Evolutionary conservation across 2,888 invertebrate species (phyloP).

Genomic region (Ophion costatus): DNA sequence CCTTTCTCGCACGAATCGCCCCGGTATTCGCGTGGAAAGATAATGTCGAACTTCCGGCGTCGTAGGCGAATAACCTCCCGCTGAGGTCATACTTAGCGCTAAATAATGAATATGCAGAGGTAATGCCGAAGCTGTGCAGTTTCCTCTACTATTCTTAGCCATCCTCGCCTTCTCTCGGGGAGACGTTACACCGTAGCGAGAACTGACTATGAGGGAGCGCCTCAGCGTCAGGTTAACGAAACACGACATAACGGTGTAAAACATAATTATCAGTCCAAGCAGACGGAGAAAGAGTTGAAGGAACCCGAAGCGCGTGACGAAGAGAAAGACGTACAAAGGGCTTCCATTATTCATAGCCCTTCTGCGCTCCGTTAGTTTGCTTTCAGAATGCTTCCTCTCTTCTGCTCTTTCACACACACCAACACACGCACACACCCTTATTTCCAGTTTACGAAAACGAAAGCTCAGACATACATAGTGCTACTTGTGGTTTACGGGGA

Average conservation of each 20-base stretch:
- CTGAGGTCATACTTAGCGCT: constrained; percentile 76
- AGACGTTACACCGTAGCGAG: constrained; percentile 45
- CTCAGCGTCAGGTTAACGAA: constrained; percentile 78
- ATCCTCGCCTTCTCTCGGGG: constrained; percentile 19
- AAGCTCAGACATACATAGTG: constrained; percentile 35
- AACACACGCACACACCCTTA: not conserved
- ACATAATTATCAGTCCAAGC: constrained; percentile 80
- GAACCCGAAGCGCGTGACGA: constrained; percentile 59
- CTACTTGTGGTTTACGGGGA: constrained; percentile 17
- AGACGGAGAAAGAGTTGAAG: constrained; percentile 74
- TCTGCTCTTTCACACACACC: constrained; percentile 13
- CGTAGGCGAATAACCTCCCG: constrained; percentile 63
- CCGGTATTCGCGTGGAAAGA: constrained; percentile 65
- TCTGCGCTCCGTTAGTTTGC: constrained; percentile 76
- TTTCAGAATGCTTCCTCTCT: constrained; percentile 72
- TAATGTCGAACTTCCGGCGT: constrained; percentile 67
- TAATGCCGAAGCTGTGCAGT: constrained; percentile 72
- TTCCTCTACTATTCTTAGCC: constrained; percentile 13
- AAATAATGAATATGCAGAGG: constrained; percentile 80
- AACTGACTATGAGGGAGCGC: constrained; percentile 62
- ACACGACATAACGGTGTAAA: constrained; percentile 81
- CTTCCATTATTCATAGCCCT: constrained; percentile 79
- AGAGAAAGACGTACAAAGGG: constrained; percentile 77
- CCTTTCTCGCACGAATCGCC: constrained; percentile 50
- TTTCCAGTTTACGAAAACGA: constrained; percentile 23